These are phyloP conservation scores for Cephus pulcher DNA, from an alignment of 2,888 invertebrate species.

Conservation along the genomic window DNA sequence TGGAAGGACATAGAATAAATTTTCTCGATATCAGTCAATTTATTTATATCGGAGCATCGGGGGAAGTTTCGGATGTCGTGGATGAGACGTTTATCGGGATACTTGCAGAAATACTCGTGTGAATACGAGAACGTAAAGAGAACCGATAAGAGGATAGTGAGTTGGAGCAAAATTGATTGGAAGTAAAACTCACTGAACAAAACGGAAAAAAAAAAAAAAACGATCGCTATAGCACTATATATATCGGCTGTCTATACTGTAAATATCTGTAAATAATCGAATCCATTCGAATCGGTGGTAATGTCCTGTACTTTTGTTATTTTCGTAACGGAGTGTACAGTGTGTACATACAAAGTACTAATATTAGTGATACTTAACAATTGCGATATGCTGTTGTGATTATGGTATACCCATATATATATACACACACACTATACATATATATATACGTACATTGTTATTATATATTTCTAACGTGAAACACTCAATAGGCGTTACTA, in stretches of 20 bases:
- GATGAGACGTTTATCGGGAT: not conserved
- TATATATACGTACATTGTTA: not conserved
- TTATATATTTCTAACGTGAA: not conserved
- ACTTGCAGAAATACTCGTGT: not conserved
- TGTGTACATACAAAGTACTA: not conserved
- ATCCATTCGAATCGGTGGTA: too few relatives aligned
- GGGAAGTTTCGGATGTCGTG: not conserved
- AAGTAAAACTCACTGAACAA: not conserved
- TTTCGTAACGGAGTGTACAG: not conserved
- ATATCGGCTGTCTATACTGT: not conserved
- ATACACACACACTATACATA: too few relatives aligned
- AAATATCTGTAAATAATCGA: not conserved
- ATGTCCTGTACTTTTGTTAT: not conserved
- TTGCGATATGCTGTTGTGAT: not conserved
- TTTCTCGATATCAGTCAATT: not conserved
- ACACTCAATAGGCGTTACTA: not conserved
- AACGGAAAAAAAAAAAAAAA: not conserved
- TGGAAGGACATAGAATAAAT: not conserved
- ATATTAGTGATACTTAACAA: not conserved
- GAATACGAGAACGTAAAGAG: not conserved
- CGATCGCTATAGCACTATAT: not conserved
- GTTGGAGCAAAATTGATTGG: not conserved
- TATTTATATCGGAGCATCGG: not conserved
- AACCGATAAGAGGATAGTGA: not conserved
- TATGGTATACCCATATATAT: not conserved